Evolutionary conservation across 2,113 vertebrate genomes (phyloP).

Genomic region (Argyrosomus japonicus): DNA sequence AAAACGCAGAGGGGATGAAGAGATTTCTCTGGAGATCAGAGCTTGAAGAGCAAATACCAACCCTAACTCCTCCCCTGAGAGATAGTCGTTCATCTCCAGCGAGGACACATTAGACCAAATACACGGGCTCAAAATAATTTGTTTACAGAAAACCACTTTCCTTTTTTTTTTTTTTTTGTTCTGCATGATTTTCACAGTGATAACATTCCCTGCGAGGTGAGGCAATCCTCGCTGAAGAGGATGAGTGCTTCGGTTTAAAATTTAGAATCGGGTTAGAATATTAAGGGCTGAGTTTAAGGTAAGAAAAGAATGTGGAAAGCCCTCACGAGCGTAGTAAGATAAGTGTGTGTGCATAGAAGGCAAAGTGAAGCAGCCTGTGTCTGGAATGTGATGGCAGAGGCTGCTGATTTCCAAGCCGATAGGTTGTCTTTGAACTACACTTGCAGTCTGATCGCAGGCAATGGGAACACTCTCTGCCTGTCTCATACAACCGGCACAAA

Average conservation of each 20-base stretch:
- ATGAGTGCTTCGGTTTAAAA: neutral
- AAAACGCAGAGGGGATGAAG: neutral
- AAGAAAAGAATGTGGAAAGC: slow-evolving; percentile 26
- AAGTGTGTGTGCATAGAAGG: slow-evolving; percentile 10
- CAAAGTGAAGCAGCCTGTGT: slow-evolving; percentile 46
- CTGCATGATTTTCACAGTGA: neutral
- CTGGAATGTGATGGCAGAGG: slow-evolving; percentile 51
- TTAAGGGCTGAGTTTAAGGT: neutral
- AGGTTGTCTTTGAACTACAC: slow-evolving; percentile 52
- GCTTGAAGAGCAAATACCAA: slow-evolving; percentile 32
- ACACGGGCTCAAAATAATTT: neutral
- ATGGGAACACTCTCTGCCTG: slow-evolving; percentile 9
- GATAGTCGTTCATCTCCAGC: slow-evolving; percentile 13
- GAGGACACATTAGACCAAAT: slow-evolving; percentile 17
- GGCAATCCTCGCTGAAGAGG: neutral
- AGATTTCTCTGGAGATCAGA: slow-evolving; percentile 21
- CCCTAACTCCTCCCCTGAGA: slow-evolving; percentile 20
- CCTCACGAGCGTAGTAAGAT: slow-evolving; percentile 23
- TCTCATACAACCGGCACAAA: neutral
- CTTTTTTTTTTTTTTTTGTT: neutral
- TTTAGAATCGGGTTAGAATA: neutral
- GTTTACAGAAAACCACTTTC: neutral
- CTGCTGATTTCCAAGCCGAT: slow-evolving; percentile 58
- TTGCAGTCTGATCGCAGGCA: slow-evolving; percentile 25
- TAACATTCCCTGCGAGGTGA: neutral